A percentile compares a stretch with the other conserved stretches of the same genome.
Evolutionary conservation across 2,797 vertebrate genomes (phyloP).

Genomic region (Anolis apletophallus): DNA sequence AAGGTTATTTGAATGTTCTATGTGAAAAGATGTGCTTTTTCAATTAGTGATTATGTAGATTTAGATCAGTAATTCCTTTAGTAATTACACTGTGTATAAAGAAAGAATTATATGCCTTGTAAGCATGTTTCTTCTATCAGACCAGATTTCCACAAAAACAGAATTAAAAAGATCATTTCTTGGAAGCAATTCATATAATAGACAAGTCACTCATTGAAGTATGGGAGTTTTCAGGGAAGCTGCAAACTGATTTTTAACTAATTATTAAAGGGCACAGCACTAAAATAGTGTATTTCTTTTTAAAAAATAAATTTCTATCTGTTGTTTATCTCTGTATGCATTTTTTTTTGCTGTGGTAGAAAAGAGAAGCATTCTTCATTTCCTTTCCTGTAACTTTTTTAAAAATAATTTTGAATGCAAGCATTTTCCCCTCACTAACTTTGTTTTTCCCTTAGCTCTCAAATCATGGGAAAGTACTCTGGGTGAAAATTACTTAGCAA

Average conservation of each 20-base stretch:
- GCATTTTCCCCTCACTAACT: conserved; percentile 4
- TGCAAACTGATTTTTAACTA: conserved; percentile 51
- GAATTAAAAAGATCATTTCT: conserved; percentile 65
- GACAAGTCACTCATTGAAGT: conserved; percentile 56
- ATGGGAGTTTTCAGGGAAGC: conserved; percentile 31
- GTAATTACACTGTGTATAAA: conserved; percentile 69
- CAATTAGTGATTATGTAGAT: conserved; percentile 68
- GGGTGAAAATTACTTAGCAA: conserved; percentile 32
- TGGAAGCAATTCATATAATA: conserved; percentile 49
- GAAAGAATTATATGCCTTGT: conserved; percentile 68
- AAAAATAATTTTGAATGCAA: conserved; percentile 32
- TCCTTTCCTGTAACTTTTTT: conserved; percentile 17
- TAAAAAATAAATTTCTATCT: conserved; percentile 20
- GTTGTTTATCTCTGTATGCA: conserved; percentile 36
- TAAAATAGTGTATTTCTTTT: conserved; percentile 34
- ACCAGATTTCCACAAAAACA: conserved; percentile 59
- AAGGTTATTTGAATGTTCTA: conserved; percentile 65
- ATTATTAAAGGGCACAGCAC: conserved; percentile 31
- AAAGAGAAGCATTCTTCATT: conserved; percentile 23
- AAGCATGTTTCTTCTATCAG: conserved; percentile 66
- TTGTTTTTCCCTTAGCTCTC: conserved; percentile 35
- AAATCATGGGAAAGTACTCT: conserved; percentile 38
- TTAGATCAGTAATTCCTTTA: conserved; percentile 68
- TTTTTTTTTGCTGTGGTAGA: background rate
- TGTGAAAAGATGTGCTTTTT: conserved; percentile 59